Base-by-base conservation (phyloP, 2,888 invertebrate genomes). In the Caenorhabditis sp. region DNA sequence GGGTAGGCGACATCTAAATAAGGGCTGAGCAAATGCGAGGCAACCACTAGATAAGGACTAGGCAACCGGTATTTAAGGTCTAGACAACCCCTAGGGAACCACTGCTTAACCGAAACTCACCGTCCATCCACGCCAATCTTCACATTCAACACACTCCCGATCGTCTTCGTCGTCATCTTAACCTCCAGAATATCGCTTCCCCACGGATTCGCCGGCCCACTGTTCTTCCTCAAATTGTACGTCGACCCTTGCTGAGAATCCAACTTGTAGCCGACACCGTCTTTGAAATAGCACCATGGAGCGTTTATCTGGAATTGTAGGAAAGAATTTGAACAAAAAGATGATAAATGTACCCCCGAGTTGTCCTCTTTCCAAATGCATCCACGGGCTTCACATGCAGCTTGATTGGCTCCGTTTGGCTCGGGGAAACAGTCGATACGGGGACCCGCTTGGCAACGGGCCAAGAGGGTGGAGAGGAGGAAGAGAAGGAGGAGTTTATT, bases 341-440 rank as follows among this genome's bases (percentile, higher is more conserved):
- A 11, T n/a, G 8, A 4, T 32, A 22, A 2, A 22, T 11, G 8
- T 15, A 78, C 78, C 20, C 65, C 70, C 18, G 69, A 32, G 50
- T 70, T 40, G 44, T 62, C 81, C 20, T 78, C 80, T 53, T 61
- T 44, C 88, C 88, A 89, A 24, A 72, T 53, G 53, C 89, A 89
- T 62, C 89, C 89, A 53, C 88, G 70, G 3, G 83, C 82, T 68
- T 87, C 83, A 69, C 89, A 89, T n/a, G 47, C 26, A 13, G 77
- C 61, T 58, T 87, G 82, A 55, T 47, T 72, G 3, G 85, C 83
- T 40, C 80, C 84, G 24, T 69, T 68, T n/a, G 85, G 84, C 51
- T 88, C 89, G 1, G 89, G 89, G 32, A 72, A 82, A 58, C 89
- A 89, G 56, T 89, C 89, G 40, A 89, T 74, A 22, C 87, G 69